Conservation (phyloP, 2,797 vertebrate genomes). For the Hydrocynus forskahlii region DNA sequence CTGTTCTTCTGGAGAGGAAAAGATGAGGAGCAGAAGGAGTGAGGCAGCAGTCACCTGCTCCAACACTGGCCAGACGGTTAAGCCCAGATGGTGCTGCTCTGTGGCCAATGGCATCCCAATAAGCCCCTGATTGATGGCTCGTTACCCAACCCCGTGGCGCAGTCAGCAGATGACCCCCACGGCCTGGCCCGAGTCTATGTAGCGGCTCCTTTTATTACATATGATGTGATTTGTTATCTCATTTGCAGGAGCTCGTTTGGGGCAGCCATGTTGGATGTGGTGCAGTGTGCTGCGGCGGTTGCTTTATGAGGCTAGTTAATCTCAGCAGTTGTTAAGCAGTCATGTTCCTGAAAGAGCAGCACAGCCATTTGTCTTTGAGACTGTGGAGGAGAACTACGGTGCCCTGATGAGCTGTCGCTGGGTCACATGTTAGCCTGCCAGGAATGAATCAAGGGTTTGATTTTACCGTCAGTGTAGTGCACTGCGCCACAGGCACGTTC, state of each 20-base stretch:
- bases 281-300: not conserved
- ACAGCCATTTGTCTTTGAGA: slow-evolving; percentile 26
- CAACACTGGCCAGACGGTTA: slow-evolving; percentile 47
- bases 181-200: slow-evolving; percentile 29
- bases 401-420: slow-evolving; percentile 13
- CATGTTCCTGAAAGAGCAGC: slow-evolving; percentile 34
- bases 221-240: slow-evolving; percentile 41
- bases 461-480: slow-evolving; percentile 2
- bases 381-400: not conserved
- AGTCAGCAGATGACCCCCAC: slow-evolving; percentile 31
- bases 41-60: slow-evolving; percentile 47
- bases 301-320: slow-evolving; percentile 38
- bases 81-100: slow-evolving; percentile 52
- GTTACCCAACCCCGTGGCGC: slow-evolving; percentile 28
- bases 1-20: slow-evolving; percentile 21
- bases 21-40: slow-evolving; percentile 53
- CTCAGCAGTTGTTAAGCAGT: slow-evolving; percentile 32
- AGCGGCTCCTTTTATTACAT: slow-evolving; percentile 18
- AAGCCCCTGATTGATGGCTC: slow-evolving; percentile 47
- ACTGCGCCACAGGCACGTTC: not conserved
- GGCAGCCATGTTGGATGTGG: not conserved
- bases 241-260: slow-evolving; percentile 3
- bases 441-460: slow-evolving; percentile 17
- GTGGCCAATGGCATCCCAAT: slow-evolving; percentile 44
- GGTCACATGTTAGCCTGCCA: not conserved